Conservation (phyloP, 2,888 invertebrate species). For the Rhopalosiphum nymphaeae region DNA sequence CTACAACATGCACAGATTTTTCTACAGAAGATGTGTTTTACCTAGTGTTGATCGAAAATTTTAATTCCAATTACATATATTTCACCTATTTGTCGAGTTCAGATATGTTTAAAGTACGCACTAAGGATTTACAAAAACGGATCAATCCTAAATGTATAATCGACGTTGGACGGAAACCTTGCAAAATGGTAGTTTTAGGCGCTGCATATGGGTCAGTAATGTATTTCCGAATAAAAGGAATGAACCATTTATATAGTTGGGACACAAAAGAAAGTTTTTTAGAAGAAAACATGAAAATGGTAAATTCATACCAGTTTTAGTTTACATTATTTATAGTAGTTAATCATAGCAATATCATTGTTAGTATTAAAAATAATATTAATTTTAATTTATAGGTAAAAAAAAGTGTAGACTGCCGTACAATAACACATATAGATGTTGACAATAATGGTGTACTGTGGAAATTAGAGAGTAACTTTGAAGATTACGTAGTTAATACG, state of each 20-base stretch:
- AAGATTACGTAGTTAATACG: constrained; percentile 74
- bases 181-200: constrained; percentile 75
- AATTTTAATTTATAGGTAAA: constrained; percentile 45
- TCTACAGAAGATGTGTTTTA: constrained; percentile 76
- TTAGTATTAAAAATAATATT: background rate
- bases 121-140: constrained; percentile 75
- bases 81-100: constrained; percentile 75
- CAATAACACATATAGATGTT: constrained; percentile 68
- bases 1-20: constrained; percentile 70
- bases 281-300: constrained; percentile 67
- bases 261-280: constrained; percentile 72
- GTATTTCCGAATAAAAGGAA: constrained; percentile 71
- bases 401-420: constrained; percentile 66
- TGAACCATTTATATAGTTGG: constrained; percentile 77
- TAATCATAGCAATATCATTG: background rate
- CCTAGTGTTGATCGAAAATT: constrained; percentile 74
- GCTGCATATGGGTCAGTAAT: constrained; percentile 72
- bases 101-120: constrained; percentile 77
- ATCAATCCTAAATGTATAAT: constrained; percentile 64
- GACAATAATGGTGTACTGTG: constrained; percentile 68
- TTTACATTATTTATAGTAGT: background rate
- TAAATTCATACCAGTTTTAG: constrained; percentile 31
- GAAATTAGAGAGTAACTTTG: constrained; percentile 68
- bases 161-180: constrained; percentile 75
- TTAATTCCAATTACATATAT: constrained; percentile 74